Percentiles rank a stretch among this genome's conserved stretches.
Evolutionary conservation across 2,797 vertebrate genomes (phyloP).

Genomic region (Pipistrellus pygmaeus): DNA sequence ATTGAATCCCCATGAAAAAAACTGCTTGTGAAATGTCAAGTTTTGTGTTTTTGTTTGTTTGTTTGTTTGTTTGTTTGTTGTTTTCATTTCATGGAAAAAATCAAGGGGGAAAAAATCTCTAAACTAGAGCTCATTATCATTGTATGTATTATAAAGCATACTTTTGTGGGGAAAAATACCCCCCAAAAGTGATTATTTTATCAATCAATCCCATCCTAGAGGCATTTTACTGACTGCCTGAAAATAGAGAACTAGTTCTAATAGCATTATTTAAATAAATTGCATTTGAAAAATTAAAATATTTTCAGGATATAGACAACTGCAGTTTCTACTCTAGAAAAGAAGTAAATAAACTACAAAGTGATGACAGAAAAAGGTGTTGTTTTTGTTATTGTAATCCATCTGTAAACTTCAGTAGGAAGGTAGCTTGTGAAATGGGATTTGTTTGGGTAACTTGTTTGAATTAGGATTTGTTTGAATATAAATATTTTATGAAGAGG

Average conservation of each 20-base stretch:
- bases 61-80: not conserved
- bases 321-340: not conserved
- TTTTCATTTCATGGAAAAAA: constrained; percentile 9
- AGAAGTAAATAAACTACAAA: not conserved
- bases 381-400: not conserved
- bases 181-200: not conserved
- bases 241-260: not conserved
- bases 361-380: not conserved
- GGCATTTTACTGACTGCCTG: not conserved
- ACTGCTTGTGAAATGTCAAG: not conserved
- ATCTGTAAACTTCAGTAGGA: not conserved
- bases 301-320: not conserved
- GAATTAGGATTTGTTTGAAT: not conserved
- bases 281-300: not conserved
- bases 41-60: too few species aligned
- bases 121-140: not conserved
- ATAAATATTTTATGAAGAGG: constrained; percentile 15
- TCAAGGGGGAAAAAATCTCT: not conserved
- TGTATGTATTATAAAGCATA: not conserved
- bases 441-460: not conserved
- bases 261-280: not conserved
- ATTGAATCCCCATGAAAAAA: not conserved
- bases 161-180: not conserved
- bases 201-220: not conserved
- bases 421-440: not conserved